phyloP scores from a whole-genome alignment of 2,797 vertebrate species.

The Meriones psammophilus region DNA sequence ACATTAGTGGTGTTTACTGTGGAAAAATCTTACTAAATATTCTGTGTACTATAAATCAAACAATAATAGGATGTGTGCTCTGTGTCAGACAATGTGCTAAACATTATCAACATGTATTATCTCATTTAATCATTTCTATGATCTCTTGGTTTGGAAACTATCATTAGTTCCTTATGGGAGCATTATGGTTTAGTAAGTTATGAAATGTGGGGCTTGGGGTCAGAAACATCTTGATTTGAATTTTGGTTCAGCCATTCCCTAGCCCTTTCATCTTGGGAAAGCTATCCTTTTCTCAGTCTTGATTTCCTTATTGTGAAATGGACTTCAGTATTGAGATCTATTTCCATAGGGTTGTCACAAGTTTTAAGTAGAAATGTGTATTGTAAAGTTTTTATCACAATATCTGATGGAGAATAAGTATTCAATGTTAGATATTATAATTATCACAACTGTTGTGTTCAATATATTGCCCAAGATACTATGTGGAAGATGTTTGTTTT shows the following conservation, averaged over 20 bases:
- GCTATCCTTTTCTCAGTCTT: slow-evolving; percentile 56
- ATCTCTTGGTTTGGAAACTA: slow-evolving; percentile 75
- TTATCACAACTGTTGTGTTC: slow-evolving; percentile 65
- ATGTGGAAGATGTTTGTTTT: slow-evolving; percentile 75
- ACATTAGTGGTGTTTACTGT: slow-evolving; percentile 82
- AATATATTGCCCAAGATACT: slow-evolving; percentile 73
- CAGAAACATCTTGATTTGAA: slow-evolving; percentile 52
- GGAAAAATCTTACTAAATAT: slow-evolving; percentile 79
- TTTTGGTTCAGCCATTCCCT: slow-evolving; percentile 72
- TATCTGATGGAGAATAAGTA: slow-evolving; percentile 71
- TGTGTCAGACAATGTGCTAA: slow-evolving; percentile 78
- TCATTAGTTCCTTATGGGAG: slow-evolving; percentile 68
- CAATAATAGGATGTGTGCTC: slow-evolving; percentile 81
- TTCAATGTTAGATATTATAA: slow-evolving; percentile 75
- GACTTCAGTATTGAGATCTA: slow-evolving; percentile 46
- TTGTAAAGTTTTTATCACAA: slow-evolving; percentile 64
- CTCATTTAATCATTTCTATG: slow-evolving; percentile 73
- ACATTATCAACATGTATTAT: slow-evolving; percentile 74
- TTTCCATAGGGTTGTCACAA: slow-evolving; percentile 60
- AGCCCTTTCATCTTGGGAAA: slow-evolving; percentile 71
- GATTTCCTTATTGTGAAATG: slow-evolving; percentile 65
- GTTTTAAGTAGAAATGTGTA: slow-evolving; percentile 68
- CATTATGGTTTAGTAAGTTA: slow-evolving; percentile 60
- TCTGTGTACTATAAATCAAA: slow-evolving; percentile 80
- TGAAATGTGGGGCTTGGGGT: slow-evolving; percentile 44